Base-by-base conservation (phyloP, 2,888 invertebrate genomes). In the Galeopsomyia nigrocyanea region DNA sequence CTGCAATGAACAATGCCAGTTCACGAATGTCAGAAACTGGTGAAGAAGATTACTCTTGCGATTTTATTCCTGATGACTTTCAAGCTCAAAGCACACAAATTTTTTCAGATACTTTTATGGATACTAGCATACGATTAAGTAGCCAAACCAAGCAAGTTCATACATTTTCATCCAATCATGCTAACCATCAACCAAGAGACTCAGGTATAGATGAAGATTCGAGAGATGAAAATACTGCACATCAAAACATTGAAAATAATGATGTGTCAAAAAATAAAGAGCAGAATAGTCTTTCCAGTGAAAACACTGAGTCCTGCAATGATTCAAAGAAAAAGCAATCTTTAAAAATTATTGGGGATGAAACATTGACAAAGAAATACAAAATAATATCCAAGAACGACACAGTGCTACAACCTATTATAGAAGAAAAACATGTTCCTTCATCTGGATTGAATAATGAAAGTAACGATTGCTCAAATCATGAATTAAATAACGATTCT, bases 191-290 rank as follows among this genome's bases (percentile, higher is more conserved):
- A n/a, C 71, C 72, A 0, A 71, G 51, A 56, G 74, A 77, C 60
- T 76, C 74, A 6, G 74, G 71, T 10, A 72, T 74, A 50, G 75
- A 77, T 50, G 76, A 76, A 55, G 74, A 75, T 62, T 73, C 73
- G n/a, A 64, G 47, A 65, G 71, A 69, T 55, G 73, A 70, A 7
- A 65, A 63, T 39, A 63, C 14, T 10, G 55, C 22, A 31, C 21
- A 3, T 61, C 22, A 66, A 58, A 67, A 55, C 47, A 3, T 61
- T n/a, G 16, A n/a, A 19, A 47, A 51, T 21, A 21, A 56, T 26
- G 58, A 47, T n/a, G 39, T 49, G 16, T 39, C 26, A 19, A 47
- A n/a, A 50, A 16, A 56, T 39, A 39, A 31, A 51, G 16, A 51
- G 22, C 58, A 57, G 17, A 57, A 57, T 47, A 17, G n/a, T 66